These are phyloP conservation scores for Corythornis madagascariensis DNA, from an alignment of 2,113 vertebrate species.

Conservation along the genomic window DNA sequence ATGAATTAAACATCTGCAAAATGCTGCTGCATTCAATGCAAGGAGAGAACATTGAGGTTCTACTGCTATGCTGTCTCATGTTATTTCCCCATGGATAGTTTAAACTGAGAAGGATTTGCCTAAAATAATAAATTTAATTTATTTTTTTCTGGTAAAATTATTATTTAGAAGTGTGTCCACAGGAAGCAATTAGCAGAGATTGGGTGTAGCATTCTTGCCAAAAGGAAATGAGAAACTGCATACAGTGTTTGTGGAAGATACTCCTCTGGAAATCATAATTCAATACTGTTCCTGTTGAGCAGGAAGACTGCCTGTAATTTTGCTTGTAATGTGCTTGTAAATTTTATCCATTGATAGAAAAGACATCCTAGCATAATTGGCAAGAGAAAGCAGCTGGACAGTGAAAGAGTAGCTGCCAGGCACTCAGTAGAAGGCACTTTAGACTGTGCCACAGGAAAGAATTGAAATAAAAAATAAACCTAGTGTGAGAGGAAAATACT, in stretches of 20 bases:
- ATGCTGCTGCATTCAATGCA: neutral
- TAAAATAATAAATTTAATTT: neutral
- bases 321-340: neutral
- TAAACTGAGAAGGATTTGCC: constrained; percentile 2
- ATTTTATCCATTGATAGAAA: constrained; percentile 8
- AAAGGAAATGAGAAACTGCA: constrained; percentile 32
- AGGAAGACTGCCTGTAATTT: constrained; percentile 24
- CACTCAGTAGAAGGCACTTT: neutral
- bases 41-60: neutral
- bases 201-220: neutral
- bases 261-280: constrained; percentile 43
- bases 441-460: constrained; percentile 1
- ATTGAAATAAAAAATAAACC: neutral
- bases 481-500: neutral
- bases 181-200: constrained; percentile 1
- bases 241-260: constrained; percentile 21
- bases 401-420: neutral
- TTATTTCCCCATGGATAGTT: neutral
- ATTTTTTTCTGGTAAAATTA: neutral
- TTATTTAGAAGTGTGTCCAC: neutral
- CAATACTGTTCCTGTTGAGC: neutral
- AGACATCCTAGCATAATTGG: neutral
- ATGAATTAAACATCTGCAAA: neutral
- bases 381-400: constrained; percentile 15
- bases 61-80: neutral